phyloP scores from a whole-genome alignment of 2,888 invertebrate genomes.

The Punctoribates punctum region DNA sequence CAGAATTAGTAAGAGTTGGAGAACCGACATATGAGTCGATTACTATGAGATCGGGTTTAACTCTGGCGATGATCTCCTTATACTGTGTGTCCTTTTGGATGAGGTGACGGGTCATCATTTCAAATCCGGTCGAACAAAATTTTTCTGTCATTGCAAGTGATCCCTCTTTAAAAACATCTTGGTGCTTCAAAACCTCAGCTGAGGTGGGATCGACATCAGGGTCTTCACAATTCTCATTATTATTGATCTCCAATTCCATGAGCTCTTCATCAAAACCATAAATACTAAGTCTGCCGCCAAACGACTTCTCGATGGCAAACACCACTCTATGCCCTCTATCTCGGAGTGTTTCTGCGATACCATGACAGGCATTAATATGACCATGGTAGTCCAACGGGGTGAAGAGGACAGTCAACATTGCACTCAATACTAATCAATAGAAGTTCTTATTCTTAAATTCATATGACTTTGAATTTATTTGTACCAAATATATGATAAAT shows the following conservation, averaged over 20 bases:
- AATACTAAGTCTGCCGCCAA: not conserved
- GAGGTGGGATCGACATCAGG: not conserved
- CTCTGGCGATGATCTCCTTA: not conserved
- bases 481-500: too few relatives aligned
- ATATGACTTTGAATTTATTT: too few relatives aligned
- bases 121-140: not conserved
- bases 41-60: constrained; percentile 32
- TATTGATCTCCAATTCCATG: too few relatives aligned
- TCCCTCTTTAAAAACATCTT: not conserved
- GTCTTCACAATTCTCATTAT: not conserved
- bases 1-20: not conserved
- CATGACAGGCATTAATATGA: too few relatives aligned
- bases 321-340: not conserved
- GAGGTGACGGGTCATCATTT: not conserved
- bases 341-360: too few relatives aligned
- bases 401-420: too few relatives aligned
- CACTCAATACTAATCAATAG: too few relatives aligned
- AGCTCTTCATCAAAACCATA: constrained; percentile 18
- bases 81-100: not conserved
- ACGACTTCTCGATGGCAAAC: not conserved
- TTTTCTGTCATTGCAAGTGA: not conserved
- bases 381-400: too few relatives aligned
- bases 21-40: constrained; percentile 9
- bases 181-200: not conserved
- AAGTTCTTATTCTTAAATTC: too few relatives aligned